Evolutionary conservation across 2,888 invertebrate genomes (phyloP).

Genomic region (Cordilura impudica): DNA sequence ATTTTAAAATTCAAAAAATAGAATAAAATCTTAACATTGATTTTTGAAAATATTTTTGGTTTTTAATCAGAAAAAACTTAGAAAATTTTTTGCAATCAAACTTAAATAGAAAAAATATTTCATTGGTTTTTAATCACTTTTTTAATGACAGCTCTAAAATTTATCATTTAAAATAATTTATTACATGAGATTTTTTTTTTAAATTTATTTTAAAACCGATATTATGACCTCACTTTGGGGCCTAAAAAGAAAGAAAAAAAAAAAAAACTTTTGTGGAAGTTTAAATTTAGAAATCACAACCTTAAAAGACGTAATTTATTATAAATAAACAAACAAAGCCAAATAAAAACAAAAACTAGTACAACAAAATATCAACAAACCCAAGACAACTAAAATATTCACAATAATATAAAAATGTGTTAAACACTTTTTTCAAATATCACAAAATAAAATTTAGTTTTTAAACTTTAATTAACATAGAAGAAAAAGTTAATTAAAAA

Average conservation of each 20-base stretch:
- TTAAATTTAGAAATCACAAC: slow-evolving; percentile 23
- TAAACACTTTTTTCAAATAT: neutral
- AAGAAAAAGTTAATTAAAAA: neutral
- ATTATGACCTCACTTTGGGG: neutral
- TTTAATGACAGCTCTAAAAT: no score
- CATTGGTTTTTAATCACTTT: no score
- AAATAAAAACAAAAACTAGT: neutral
- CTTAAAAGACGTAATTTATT: neutral
- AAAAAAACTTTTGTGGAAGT: neutral
- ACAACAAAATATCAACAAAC: neutral
- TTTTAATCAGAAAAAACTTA: no score
- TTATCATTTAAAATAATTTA: no score
- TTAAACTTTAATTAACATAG: neutral
- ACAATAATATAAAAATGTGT: neutral
- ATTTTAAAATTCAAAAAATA: no score
- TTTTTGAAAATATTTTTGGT: no score
- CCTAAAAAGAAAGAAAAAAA: neutral
- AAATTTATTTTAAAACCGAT: no score
- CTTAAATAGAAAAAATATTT: no score
- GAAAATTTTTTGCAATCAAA: no score
- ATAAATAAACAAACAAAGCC: neutral
- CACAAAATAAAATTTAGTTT: neutral
- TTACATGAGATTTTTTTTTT: no score
- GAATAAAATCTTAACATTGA: no score
- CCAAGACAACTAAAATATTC: no score